Evolutionary conservation across 1,140 invertebrate genomes (phyloP), one percentile per base, ranked within the genome.

Genomic region (Drosophila ercepeae): DNA sequence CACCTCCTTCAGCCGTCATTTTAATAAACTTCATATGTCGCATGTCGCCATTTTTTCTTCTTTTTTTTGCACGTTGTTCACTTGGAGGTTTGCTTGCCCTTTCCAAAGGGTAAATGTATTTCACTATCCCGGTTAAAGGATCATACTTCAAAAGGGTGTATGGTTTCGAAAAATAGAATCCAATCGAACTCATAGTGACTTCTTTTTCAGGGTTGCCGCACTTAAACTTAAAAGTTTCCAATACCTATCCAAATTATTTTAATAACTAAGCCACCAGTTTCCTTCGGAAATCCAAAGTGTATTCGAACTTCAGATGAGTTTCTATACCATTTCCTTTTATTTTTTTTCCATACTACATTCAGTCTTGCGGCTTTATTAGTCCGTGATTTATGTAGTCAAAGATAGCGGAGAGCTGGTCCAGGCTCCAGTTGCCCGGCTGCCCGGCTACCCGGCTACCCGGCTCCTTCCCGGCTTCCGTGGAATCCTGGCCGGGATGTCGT

Each of bases 1-100:
- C 51, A 69, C 69, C 53, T 50, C 70, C 51, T 71, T 52, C 57
- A 73, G 50, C 70, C 63, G 82, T 79, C 77, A 88, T 88, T 88
- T 88, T 88, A 88, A 88, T 88, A 88, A 89, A 88, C 83, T 89
- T 88, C 82, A 88, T 88, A 88, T 88, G 83, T 88, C 83, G 82
- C 82, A 88, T 88, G 82, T 82, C 82, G 82, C 82, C 74, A 88
- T 82, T 89, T 88, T 67, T 86, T 77, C 55, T 61, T 32, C 39
- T 16, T 53, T 69, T 67, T 58, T 73, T 61, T 73, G 23, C 70
- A 64, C 58, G 51, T 67, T 84, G 57, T 65, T 55, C 73, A 49
- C 63, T 71, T 59, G 50, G 39, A 45, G 44, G 34, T 57, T 50
- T 45, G 44, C 44, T 50, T 45, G 44, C 21, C 29, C 57, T 53